Conservation (phyloP, 2,797 vertebrate species). For the Monodelphis domestica region DNA sequence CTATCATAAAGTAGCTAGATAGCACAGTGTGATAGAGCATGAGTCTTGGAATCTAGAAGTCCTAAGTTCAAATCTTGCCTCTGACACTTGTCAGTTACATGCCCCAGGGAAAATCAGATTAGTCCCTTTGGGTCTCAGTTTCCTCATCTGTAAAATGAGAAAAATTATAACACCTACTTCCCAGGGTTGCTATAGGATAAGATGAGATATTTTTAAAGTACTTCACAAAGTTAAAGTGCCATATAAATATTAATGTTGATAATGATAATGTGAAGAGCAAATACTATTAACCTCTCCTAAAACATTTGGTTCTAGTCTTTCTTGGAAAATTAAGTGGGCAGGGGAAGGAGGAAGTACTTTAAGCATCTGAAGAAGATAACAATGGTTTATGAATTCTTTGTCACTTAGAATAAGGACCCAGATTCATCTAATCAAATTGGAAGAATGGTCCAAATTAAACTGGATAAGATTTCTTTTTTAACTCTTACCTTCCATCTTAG, state of each 20-base stretch:
- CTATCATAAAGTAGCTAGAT: neutral
- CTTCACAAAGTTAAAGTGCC: too few species aligned
- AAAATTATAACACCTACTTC: neutral
- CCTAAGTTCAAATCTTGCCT: neutral
- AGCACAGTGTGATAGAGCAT: neutral
- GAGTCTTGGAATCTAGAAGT: neutral
- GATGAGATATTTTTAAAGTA: neutral
- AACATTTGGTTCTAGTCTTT: neutral
- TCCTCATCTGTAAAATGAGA: neutral
- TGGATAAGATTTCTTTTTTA: too few species aligned
- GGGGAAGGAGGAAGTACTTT: slow-evolving; percentile 45
- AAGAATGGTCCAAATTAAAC: slow-evolving; percentile 34
- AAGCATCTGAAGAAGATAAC: slow-evolving; percentile 38
- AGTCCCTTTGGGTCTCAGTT: neutral
- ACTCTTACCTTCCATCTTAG: too few species aligned
- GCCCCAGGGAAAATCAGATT: neutral
- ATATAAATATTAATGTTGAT: neutral
- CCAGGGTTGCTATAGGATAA: neutral
- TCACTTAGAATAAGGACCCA: slow-evolving; percentile 31
- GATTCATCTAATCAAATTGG: slow-evolving; percentile 42
- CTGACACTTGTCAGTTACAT: neutral
- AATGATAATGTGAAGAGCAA: neutral
- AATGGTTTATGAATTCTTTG: neutral
- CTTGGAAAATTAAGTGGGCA: slow-evolving; percentile 32
- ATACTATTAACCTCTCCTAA: neutral